A percentile compares a stretch with the other conserved stretches of the same genome.
Evolutionary conservation across 2,113 vertebrate species (phyloP).

Genomic region (Cyphomyrus discorhynchus): DNA sequence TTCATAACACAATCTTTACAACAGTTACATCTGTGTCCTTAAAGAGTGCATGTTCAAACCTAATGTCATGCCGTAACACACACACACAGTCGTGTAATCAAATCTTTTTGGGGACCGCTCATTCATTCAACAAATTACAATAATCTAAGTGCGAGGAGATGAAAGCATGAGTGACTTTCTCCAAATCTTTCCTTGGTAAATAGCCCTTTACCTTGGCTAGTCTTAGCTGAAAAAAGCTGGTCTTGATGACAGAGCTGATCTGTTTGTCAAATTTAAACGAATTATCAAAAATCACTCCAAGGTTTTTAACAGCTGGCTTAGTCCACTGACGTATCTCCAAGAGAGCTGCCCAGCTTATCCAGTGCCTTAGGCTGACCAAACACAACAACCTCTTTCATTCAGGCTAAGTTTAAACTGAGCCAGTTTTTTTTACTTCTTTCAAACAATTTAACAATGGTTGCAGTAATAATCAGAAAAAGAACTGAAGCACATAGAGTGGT

Average conservation of each 20-base stretch:
- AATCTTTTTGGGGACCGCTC: no score
- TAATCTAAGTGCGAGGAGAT: no score
- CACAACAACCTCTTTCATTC: background rate
- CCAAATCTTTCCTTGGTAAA: no score
- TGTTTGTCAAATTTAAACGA: background rate
- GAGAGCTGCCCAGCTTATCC: background rate
- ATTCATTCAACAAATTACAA: background rate
- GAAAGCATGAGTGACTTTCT: no score
- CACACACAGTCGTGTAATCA: no score
- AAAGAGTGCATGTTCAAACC: background rate
- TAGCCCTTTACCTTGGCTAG: no score
- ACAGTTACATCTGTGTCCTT: background rate
- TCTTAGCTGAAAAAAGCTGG: background rate
- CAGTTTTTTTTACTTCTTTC: background rate
- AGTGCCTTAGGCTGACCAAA: background rate
- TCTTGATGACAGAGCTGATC: no score
- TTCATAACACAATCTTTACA: background rate
- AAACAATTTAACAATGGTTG: background rate
- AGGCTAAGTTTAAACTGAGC: background rate
- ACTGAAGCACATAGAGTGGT: no score
- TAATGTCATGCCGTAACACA: background rate
- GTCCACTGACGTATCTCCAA: background rate
- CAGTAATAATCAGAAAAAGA: background rate
- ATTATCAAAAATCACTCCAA: background rate
- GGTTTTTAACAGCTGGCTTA: background rate